Percentiles rank a stretch among this genome's conserved stretches.
phyloP scores from a whole-genome alignment of 2,888 invertebrate species.

The Octonoba sinensis region DNA sequence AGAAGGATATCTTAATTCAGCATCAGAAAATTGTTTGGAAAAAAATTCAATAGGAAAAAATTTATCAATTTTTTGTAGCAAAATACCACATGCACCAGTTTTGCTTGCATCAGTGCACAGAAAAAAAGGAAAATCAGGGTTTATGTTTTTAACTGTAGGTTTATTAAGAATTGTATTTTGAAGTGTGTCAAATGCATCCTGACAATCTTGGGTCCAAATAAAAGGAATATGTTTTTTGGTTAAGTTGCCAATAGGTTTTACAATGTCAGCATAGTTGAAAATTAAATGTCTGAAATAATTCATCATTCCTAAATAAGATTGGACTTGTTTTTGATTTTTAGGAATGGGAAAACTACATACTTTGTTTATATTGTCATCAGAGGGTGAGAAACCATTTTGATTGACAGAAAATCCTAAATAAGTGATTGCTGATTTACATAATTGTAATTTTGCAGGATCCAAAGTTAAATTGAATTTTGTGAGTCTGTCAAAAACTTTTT shows the following conservation, averaged over 20 bases:
- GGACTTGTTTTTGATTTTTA: not conserved
- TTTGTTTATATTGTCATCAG: no score
- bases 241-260: not conserved
- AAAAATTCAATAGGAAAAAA: no score
- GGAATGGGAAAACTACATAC: not conserved
- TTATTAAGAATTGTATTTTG: no score
- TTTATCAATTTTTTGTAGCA: not conserved
- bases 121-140: no score
- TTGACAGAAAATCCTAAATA: no score
- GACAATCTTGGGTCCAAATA: no score
- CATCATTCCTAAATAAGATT: not conserved
- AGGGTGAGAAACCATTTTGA: no score
- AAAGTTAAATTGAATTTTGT: not conserved
- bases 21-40: no score
- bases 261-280: not conserved
- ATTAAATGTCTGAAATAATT: not conserved
- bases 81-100: not conserved
- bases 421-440: not conserved
- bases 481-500: conserved; percentile 2
- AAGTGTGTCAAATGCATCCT: no score
- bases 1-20: no score
- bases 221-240: no score
- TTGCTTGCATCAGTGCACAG: not conserved
- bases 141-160: no score
- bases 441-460: not conserved